Base-by-base conservation (phyloP, 2,888 invertebrate species). In the Coelinius sp. region DNA sequence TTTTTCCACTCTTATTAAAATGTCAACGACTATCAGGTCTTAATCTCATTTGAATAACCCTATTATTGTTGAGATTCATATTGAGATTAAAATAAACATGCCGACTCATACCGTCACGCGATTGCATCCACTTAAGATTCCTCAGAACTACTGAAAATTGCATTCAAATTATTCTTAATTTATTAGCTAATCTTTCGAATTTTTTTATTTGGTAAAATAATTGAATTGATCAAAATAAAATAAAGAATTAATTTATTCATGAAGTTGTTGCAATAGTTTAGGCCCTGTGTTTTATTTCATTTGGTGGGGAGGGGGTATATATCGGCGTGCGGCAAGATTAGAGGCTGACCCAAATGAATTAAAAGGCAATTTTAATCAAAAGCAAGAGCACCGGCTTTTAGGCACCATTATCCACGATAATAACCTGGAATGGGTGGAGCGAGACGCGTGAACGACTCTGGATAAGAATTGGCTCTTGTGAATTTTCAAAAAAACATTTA, bases 321-420 rank as follows among this genome's bases (percentile, higher is more conserved):
- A 85, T 85, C 85, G 83, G 79, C 80, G 80, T 81, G 82, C 84
- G 79, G 73, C 82, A 80, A 87, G 87, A 88, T 88, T 88, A 88
- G 86, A 88, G 87, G 84, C 86, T 85, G 84, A 59, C 59, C 82
- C 87, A 86, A 88, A 88, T 87, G 86, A 87, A 88, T 88, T 87
- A 86, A 88, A 88, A 87, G 86, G 82, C 86, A 87, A 87, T 87
- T 88, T 88, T 88, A 87, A 88, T 87, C 87, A 87, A 87, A 87
- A 87, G 84, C 83, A 82, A 35, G 83, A 24, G 82, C 83, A 85
- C 82, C 84, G 84, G 84, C 85, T 86, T 87, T 86, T 86, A 87
- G 86, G 82, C 84, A 81, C 86, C 86, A 87, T 87, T 87, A 87
- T 84, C 84, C 83, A 80, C 83, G 86, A 86, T 87, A 87, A 87